These are phyloP conservation scores for Phylloscopus whistleri DNA, from an alignment of 2,113 vertebrate genomes.

Conservation along the genomic window DNA sequence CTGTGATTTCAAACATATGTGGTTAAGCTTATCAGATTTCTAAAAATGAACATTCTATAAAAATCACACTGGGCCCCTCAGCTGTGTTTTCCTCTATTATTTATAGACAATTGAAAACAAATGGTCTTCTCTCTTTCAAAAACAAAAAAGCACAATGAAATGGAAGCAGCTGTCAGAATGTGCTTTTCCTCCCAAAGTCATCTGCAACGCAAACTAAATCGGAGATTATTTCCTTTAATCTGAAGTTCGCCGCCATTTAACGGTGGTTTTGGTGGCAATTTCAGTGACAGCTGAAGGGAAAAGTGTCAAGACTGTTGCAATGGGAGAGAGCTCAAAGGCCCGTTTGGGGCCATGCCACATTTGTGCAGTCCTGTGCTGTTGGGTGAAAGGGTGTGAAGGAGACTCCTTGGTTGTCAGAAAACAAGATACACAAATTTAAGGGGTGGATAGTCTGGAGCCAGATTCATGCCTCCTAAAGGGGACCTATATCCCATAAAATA, in stretches of 20 bases:
- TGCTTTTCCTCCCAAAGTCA: conserved; percentile 67
- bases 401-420: background rate
- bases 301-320: background rate
- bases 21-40: conserved; percentile 73
- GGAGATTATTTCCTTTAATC: conserved; percentile 61
- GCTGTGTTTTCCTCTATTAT: conserved; percentile 81
- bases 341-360: background rate
- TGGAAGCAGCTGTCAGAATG: conserved; percentile 85
- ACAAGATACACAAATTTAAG: background rate
- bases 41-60: conserved; percentile 71
- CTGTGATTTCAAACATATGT: conserved; percentile 72
- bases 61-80: conserved; percentile 75
- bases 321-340: background rate
- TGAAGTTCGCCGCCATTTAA: conserved; percentile 70
- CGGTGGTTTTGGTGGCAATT: conserved; percentile 58
- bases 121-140: conserved; percentile 64
- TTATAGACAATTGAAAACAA: conserved; percentile 86
- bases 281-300: background rate
- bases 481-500: background rate
- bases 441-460: background rate
- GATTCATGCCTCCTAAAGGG: background rate
- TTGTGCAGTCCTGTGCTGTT: background rate
- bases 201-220: conserved; percentile 34
- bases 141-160: conserved; percentile 72
- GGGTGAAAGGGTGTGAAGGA: background rate